Base-by-base conservation (phyloP, 2,797 vertebrate genomes). In the Rousettus madagascariensis region DNA sequence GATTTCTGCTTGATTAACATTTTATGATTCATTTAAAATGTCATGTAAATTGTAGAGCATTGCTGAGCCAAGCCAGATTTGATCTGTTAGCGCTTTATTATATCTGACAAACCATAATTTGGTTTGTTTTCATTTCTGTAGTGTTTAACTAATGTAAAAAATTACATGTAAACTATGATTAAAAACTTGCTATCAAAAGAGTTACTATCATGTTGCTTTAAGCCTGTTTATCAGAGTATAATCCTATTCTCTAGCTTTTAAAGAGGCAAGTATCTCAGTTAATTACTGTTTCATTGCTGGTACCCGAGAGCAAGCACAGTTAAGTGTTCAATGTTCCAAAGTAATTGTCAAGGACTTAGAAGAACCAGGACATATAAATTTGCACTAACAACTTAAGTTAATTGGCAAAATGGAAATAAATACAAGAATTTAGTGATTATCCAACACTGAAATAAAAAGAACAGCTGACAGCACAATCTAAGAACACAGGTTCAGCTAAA, bases 271-370 rank as follows among this genome's bases (percentile, higher is more conserved):
- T 96, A 85, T 97, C 96, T 98, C 93, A 80, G 95, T 98, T 98
- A 98, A 98, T 98, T 98, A 97, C 95, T 93, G 59, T 97, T 98
- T 97, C 97, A 94, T 97, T 97, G 89, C 97, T 97, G 85, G 96
- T 93, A 97, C 46, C 93, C 95, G 92, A 95, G 90, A 98, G 96
- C 97, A 97, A 98, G 97, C 75, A 92, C 97, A 97, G 95, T 96
- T 97, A 97, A 97, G 86, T 77, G 65, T 97, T 97, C 93, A 84
- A 1, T 68, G 2, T 96, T 96, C 97, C 96, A 95, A 95, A 96
- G 92, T 96, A 97, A 97, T 96, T 94, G 90, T 72, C 92, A 97
- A 97, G n/a, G 79, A 94, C 86, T 95, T 97, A 93, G 90, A 97
- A 95, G 2, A 36, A 96, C 72, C 87, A 96, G 83, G 9, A 1